Conservation (phyloP, 1,140 invertebrate species). For the Drosophila varians region DNA sequence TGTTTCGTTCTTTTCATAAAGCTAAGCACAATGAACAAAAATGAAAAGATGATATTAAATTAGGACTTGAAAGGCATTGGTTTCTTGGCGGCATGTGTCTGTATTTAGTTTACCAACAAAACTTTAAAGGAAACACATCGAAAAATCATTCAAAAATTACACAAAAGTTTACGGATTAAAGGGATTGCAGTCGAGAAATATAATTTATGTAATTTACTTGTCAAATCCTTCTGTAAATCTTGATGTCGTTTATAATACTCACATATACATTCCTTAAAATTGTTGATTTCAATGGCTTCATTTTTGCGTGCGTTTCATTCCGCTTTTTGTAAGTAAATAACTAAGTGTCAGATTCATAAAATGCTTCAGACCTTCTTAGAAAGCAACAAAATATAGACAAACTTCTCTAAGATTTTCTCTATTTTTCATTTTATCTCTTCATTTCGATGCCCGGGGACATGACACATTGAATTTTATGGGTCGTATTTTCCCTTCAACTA, state of each 20-base stretch:
- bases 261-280: constrained; percentile 25
- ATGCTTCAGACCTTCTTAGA: constrained; percentile 17
- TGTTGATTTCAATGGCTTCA: constrained; percentile 40
- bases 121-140: constrained; percentile 27
- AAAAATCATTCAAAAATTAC: constrained; percentile 35
- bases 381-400: constrained; percentile 13
- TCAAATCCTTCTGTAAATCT: constrained; percentile 73
- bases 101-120: constrained; percentile 47
- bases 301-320: constrained; percentile 54
- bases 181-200: constrained; percentile 8
- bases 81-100: constrained; percentile 84
- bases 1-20: constrained; percentile 46
- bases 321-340: constrained; percentile 38
- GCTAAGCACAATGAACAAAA: constrained; percentile 37
- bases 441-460: constrained; percentile 30
- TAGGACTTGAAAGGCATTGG: constrained; percentile 84
- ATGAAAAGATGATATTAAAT: constrained; percentile 20
- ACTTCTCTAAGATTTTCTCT: neutral
- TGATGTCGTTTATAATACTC: constrained; percentile 28
- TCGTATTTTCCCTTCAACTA: constrained; percentile 9
- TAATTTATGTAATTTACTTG: constrained; percentile 43
- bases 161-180: constrained; percentile 14
- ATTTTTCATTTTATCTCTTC: constrained; percentile 10
- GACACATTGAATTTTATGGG: constrained; percentile 26
- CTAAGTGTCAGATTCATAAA: constrained; percentile 20